Evolutionary conservation across 2,113 vertebrate species (phyloP).

Genomic region (Nycticryphes semicollaris): DNA sequence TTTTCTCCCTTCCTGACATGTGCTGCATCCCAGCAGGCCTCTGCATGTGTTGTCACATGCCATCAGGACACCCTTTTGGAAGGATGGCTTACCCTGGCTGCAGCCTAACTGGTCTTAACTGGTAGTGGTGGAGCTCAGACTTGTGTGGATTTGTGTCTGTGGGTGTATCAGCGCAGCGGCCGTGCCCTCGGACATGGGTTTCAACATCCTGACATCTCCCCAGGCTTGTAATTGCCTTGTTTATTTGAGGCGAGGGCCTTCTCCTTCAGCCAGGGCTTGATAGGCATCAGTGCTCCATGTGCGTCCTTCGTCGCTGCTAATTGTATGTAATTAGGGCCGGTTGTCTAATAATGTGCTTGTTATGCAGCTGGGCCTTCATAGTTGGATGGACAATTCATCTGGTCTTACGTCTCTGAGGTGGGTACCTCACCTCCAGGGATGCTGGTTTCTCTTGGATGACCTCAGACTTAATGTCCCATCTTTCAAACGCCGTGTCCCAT

Average conservation of each 20-base stretch:
- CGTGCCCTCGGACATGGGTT: neutral
- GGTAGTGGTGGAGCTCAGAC: neutral
- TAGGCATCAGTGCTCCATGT: neutral
- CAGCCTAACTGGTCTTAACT: neutral
- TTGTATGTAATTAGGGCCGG: neutral
- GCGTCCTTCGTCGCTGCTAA: neutral
- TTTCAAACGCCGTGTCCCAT: neutral
- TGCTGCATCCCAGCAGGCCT: neutral
- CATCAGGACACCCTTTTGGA: neutral
- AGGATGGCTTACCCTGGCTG: rapidly evolving
- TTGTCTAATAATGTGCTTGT: slow-evolving; percentile 22
- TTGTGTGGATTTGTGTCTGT: neutral
- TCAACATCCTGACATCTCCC: neutral
- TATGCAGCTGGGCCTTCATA: neutral
- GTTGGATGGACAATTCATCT: slow-evolving; percentile 4
- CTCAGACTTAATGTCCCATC: neutral
- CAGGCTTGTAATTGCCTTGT: neutral
- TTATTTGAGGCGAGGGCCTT: neutral
- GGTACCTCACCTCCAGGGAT: neutral
- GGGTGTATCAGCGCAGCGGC: neutral
- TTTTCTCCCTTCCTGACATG: neutral
- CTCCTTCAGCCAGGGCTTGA: neutral
- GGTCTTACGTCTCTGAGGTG: neutral
- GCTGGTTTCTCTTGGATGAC: neutral
- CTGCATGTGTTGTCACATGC: rapidly evolving